Percentiles rank a stretch among this genome's conserved stretches.
phyloP scores from a whole-genome alignment of 2,113 vertebrate species.

The Campylorhamphus procurvoides region DNA sequence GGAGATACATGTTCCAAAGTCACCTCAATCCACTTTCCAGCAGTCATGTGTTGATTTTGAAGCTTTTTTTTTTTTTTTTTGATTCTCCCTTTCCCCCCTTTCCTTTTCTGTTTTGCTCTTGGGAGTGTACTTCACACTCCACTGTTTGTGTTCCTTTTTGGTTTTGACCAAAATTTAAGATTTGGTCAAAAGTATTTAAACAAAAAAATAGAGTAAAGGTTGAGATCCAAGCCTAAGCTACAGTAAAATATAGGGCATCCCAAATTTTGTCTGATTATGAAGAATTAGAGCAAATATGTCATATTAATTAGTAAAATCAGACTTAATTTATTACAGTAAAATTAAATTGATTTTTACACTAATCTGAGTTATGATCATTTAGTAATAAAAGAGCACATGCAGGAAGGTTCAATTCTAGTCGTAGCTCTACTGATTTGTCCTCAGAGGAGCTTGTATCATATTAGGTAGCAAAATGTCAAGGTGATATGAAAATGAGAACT shows the following conservation, averaged over 20 bases:
- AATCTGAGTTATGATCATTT: neutral
- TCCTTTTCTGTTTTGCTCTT: neutral
- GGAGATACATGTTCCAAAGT: neutral
- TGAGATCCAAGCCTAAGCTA: neutral
- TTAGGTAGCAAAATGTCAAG: neutral
- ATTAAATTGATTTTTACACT: neutral
- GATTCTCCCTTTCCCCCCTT: neutral
- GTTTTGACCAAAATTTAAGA: neutral
- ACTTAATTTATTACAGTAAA: neutral
- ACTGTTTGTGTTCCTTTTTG: rapidly evolving
- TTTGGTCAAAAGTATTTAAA: neutral
- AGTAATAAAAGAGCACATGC: neutral
- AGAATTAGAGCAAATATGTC: neutral
- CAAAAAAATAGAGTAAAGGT: neutral
- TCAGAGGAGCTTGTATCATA: neutral
- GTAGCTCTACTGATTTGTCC: neutral
- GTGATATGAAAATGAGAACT: neutral
- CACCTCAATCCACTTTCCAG: neutral
- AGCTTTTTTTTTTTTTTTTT: neutral
- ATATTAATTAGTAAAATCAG: neutral
- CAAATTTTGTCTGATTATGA: neutral
- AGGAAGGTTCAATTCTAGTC: neutral
- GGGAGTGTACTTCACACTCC: neutral
- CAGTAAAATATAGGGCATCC: neutral
- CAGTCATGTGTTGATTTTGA: neutral